phyloP scores from a whole-genome alignment of 2,797 vertebrate genomes.

The Anableps anableps region DNA sequence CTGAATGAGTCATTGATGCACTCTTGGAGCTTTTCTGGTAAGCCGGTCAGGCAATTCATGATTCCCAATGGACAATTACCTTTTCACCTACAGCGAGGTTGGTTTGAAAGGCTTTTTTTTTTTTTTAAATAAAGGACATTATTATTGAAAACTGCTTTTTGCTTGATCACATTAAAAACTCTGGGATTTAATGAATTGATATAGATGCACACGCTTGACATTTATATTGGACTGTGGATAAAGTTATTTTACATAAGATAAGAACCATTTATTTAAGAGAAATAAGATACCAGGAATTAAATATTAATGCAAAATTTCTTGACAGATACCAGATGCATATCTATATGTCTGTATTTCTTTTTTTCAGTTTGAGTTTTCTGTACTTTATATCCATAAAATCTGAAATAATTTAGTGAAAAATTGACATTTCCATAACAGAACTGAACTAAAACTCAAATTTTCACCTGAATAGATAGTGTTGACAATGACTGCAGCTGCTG shows the following conservation, averaged over 20 bases:
- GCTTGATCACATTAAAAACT: neutral
- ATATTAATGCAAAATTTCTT: neutral
- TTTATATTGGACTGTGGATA: neutral
- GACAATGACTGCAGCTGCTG: neutral
- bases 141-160: neutral
- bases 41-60: neutral
- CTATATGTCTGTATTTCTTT: neutral
- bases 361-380: neutral
- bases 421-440: neutral
- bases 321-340: neutral
- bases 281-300: neutral
- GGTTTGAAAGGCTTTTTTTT: neutral
- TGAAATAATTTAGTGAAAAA: neutral
- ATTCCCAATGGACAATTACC: neutral
- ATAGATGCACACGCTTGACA: neutral
- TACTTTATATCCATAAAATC: neutral
- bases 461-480: neutral
- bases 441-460: neutral
- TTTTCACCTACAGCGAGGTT: neutral
- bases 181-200: neutral
- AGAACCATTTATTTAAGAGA: neutral
- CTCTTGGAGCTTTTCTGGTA: neutral
- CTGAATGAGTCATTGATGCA: neutral
- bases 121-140: neutral
- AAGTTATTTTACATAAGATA: neutral